phyloP scores from a whole-genome alignment of 2,113 vertebrate species.

The Erpornis zantholeuca region DNA sequence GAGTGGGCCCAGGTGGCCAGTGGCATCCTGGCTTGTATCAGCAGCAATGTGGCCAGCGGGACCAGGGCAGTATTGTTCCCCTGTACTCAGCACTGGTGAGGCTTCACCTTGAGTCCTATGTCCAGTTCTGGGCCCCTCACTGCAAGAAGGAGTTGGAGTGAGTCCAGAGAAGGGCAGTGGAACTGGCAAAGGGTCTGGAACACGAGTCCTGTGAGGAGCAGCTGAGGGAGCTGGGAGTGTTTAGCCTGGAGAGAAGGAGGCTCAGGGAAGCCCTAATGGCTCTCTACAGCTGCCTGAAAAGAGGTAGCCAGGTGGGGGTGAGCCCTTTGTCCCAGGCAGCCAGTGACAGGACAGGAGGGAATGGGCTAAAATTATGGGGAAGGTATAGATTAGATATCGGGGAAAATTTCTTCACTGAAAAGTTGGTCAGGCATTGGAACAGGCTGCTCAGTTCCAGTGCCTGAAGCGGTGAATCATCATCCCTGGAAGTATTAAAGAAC shows the following conservation, averaged over 20 bases:
- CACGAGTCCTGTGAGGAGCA: too few relatives aligned
- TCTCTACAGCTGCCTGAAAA: background rate
- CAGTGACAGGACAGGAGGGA: too few relatives aligned
- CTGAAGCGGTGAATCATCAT: background rate
- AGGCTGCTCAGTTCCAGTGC: background rate
- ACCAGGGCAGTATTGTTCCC: background rate
- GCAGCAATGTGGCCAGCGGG: background rate
- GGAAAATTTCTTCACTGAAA: background rate
- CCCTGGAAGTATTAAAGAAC: background rate
- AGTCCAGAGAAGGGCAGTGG: accelerated
- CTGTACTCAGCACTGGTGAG: background rate
- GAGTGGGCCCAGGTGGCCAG: accelerated
- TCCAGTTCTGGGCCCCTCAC: background rate
- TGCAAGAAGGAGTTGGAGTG: background rate
- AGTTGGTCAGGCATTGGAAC: background rate
- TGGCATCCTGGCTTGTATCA: background rate
- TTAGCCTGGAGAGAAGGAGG: too few relatives aligned
- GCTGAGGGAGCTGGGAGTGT: background rate
- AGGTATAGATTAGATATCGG: background rate
- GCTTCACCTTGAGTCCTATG: too few relatives aligned
- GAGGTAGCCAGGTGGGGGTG: background rate
- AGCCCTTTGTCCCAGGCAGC: too few relatives aligned
- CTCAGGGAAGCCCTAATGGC: background rate
- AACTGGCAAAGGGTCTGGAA: background rate
- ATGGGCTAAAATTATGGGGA: background rate